Conservation (phyloP, 1,140 invertebrate genomes). For the Spodoptera frugiperda region DNA sequence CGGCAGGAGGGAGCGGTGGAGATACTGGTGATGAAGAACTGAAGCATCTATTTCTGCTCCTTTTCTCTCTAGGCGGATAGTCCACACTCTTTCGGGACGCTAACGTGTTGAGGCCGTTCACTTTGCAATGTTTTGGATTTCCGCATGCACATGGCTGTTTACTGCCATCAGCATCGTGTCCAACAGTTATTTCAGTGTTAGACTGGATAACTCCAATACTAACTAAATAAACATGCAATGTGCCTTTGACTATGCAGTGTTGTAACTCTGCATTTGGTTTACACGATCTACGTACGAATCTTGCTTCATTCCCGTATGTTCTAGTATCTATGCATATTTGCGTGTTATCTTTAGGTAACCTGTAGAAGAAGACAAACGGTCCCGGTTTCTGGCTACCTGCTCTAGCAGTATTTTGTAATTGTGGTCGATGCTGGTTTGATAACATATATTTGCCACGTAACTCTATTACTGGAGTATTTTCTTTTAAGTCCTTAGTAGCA, state of each 20-base stretch:
- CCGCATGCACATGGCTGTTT: slow-evolving; percentile 89
- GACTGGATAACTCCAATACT: slow-evolving; percentile 91
- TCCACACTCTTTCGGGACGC: slow-evolving; percentile 73
- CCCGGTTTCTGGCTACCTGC: slow-evolving; percentile 90
- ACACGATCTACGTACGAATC: slow-evolving; percentile 97
- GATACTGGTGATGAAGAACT: slow-evolving; percentile 80
- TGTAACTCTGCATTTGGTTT: slow-evolving; percentile 96
- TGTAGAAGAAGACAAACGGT: slow-evolving; percentile 96
- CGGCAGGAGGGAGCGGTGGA: slow-evolving; percentile 63
- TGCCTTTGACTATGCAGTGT: slow-evolving; percentile 96
- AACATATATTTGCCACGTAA: slow-evolving; percentile 97
- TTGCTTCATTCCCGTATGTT: slow-evolving; percentile 96
- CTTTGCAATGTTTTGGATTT: slow-evolving; percentile 86
- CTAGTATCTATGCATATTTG: slow-evolving; percentile 95
- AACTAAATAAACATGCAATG: slow-evolving; percentile 95
- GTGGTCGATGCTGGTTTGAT: slow-evolving; percentile 91
- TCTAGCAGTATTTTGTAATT: slow-evolving; percentile 85
- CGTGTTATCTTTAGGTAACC: slow-evolving; percentile 91
- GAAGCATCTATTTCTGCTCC: slow-evolving; percentile 84
- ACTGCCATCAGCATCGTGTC: slow-evolving; percentile 90
- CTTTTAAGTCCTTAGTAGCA: slow-evolving; percentile 91
- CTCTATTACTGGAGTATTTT: slow-evolving; percentile 94
- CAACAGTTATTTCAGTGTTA: slow-evolving; percentile 96
- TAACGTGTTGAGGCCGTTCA: slow-evolving; percentile 71
- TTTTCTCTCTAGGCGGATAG: slow-evolving; percentile 80